Conservation (phyloP, 2,113 vertebrate genomes). For the Gila orcuttii region DNA sequence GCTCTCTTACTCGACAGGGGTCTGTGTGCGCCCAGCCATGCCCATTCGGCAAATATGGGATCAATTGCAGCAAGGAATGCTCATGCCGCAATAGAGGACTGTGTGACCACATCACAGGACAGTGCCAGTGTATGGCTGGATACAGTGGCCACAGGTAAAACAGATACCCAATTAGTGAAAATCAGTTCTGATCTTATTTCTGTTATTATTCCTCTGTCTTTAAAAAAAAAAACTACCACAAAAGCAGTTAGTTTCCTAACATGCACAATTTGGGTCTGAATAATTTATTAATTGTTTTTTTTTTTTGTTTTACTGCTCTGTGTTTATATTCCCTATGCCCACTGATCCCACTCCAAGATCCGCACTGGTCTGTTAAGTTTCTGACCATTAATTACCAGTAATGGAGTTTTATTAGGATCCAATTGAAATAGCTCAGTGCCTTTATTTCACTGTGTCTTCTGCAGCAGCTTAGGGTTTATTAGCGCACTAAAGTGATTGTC, state of each 20-base stretch:
- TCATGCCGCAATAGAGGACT: slow-evolving; percentile 94
- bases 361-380: slow-evolving; percentile 65
- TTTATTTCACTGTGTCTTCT: slow-evolving; percentile 67
- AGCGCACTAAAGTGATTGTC: slow-evolving; percentile 74
- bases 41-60: slow-evolving; percentile 87
- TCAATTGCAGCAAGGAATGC: slow-evolving; percentile 96
- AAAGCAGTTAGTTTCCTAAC: neutral
- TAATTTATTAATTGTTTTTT: neutral
- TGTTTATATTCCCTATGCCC: slow-evolving; percentile 64
- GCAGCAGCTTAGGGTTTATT: slow-evolving; percentile 71
- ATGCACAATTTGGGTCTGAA: neutral
- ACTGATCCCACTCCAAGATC: slow-evolving; percentile 70
- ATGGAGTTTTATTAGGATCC: slow-evolving; percentile 75
- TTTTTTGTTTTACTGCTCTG: slow-evolving; percentile 54
- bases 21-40: slow-evolving; percentile 95
- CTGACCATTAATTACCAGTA: slow-evolving; percentile 79
- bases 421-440: slow-evolving; percentile 74
- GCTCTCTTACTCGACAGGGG: slow-evolving; percentile 78
- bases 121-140: slow-evolving; percentile 90
- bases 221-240: neutral
- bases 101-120: slow-evolving; percentile 91
- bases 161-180: neutral
- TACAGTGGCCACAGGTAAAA: slow-evolving; percentile 93
- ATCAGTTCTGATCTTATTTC: neutral
- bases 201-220: neutral